Evolutionary conservation across 2,113 vertebrate genomes (phyloP).

Genomic region (Micronycteris hirsuta): DNA sequence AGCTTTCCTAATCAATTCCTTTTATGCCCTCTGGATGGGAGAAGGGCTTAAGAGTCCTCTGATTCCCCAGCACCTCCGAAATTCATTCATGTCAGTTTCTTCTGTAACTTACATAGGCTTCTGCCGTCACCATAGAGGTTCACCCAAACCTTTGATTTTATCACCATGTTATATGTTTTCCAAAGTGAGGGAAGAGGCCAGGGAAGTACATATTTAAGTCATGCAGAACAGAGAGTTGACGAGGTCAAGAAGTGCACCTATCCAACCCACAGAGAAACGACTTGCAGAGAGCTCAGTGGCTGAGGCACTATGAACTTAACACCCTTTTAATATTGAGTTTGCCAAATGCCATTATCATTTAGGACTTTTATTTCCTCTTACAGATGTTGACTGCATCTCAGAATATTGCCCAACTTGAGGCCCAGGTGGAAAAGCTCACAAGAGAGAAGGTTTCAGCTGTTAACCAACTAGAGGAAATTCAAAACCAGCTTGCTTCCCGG

Average conservation of each 20-base stretch:
- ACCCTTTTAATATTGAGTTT: not conserved
- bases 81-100: not conserved
- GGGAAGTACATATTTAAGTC: not conserved
- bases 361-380: constrained; percentile 27
- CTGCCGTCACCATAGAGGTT: not conserved
- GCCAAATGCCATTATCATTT: not conserved
- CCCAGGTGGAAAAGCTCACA: constrained; percentile 81
- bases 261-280: not conserved
- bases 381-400: constrained; percentile 87
- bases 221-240: not conserved
- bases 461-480: constrained; percentile 87
- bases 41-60: not conserved
- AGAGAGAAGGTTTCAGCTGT: constrained; percentile 86
- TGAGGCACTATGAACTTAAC: not conserved
- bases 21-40: not conserved
- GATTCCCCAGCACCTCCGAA: not conserved
- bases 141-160: not conserved
- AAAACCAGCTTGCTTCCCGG: constrained; percentile 80
- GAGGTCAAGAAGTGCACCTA: not conserved
- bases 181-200: not conserved
- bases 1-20: not conserved
- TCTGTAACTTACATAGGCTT: not conserved
- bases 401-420: constrained; percentile 85
- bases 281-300: not conserved
- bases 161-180: not conserved